Evolutionary conservation across 2,797 vertebrate species (phyloP).

Genomic region (Champsocephalus esox): DNA sequence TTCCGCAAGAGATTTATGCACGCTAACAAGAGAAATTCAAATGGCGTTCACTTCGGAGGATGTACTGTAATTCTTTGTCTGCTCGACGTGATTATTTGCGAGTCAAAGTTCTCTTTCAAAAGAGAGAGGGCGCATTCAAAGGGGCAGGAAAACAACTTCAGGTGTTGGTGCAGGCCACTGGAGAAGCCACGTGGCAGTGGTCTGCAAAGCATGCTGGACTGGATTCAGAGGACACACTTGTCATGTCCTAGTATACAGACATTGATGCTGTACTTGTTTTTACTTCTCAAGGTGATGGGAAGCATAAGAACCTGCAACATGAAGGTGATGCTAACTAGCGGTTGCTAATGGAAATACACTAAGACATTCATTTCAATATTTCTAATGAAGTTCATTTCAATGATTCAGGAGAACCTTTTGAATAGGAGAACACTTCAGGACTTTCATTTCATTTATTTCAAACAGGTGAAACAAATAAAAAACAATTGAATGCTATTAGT

Average conservation of each 20-base stretch:
- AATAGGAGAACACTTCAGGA: not conserved
- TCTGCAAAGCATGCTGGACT: constrained; percentile 38
- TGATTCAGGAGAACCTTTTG: constrained; percentile 4
- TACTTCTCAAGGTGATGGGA: constrained; percentile 27
- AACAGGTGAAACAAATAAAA: not conserved
- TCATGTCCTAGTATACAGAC: constrained; percentile 19
- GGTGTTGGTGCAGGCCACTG: constrained; percentile 39
- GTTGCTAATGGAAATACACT: not conserved
- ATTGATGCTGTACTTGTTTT: constrained; percentile 41
- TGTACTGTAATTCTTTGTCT: constrained; percentile 24
- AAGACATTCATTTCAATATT: not conserved
- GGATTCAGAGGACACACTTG: constrained; percentile 33
- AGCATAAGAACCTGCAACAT: constrained; percentile 2
- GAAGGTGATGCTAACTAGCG: not conserved
- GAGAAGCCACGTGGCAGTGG: constrained; percentile 59
- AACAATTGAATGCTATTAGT: not conserved
- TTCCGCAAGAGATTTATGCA: constrained; percentile 68
- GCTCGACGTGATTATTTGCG: constrained; percentile 71
- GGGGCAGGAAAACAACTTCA: constrained; percentile 55
- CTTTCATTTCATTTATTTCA: not conserved
- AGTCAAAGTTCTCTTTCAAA: constrained; percentile 80
- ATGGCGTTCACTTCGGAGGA: constrained; percentile 55
- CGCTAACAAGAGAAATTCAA: constrained; percentile 73
- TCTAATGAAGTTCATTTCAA: constrained; percentile 8
- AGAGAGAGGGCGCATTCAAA: constrained; percentile 46